These are phyloP conservation scores for Eriocheir sinensis DNA, from an alignment of 1,140 invertebrate genomes.

Conservation along the genomic window DNA sequence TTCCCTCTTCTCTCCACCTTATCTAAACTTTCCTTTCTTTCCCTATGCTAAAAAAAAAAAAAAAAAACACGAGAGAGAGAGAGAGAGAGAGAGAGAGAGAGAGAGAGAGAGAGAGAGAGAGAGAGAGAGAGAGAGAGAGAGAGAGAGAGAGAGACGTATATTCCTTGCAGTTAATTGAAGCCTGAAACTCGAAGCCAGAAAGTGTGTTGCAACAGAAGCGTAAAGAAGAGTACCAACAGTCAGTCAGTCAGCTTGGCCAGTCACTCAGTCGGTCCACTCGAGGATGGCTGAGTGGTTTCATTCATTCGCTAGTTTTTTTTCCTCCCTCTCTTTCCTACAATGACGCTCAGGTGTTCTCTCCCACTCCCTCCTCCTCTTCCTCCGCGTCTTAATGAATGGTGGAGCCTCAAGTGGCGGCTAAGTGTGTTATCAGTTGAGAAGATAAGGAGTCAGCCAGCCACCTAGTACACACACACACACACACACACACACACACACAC, in stretches of 20 bases:
- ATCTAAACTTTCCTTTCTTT: too few species aligned
- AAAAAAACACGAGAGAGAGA: neutral
- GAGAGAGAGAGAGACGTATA: neutral
- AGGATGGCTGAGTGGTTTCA: neutral
- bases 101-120: neutral
- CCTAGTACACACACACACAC: neutral
- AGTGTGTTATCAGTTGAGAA: neutral
- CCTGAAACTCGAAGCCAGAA: neutral
- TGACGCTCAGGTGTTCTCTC: neutral
- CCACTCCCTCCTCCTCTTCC: neutral
- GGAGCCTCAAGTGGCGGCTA: conserved; percentile 6
- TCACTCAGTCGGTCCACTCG: neutral
- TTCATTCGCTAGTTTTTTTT: neutral
- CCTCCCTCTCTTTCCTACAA: neutral
- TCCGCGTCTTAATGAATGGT: neutral
- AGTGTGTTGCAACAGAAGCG: neutral
- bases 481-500: neutral
- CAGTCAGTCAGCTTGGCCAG: too few species aligned
- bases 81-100: neutral
- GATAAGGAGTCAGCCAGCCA: neutral
- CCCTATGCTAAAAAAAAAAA: too few species aligned
- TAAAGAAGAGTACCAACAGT: too few species aligned
- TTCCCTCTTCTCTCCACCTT: too few species aligned
- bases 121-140: neutral
- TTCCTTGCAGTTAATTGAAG: neutral